Conservation (phyloP, 1,140 invertebrate species). For the Drosophila lacertosa region DNA sequence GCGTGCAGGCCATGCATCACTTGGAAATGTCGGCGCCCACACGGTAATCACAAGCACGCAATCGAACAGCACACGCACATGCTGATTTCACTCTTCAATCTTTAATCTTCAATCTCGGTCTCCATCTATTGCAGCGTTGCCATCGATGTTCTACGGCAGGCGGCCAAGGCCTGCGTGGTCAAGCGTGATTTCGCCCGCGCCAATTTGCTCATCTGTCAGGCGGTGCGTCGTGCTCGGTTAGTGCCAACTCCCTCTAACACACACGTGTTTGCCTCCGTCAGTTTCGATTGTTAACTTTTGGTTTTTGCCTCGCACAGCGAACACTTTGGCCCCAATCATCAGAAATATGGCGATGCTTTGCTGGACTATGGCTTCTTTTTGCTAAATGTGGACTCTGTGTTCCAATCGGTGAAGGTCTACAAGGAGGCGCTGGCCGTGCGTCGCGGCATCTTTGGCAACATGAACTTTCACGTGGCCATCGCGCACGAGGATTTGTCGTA, state of each 20-base stretch:
- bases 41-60: slow-evolving; percentile 75
- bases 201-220: slow-evolving; percentile 92
- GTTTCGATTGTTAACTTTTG: background rate
- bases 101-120: slow-evolving; percentile 10
- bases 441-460: slow-evolving; percentile 91
- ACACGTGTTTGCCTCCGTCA: background rate
- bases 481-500: slow-evolving; percentile 96
- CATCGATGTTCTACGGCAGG: slow-evolving; percentile 92
- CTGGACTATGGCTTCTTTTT: slow-evolving; percentile 96
- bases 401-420: slow-evolving; percentile 92
- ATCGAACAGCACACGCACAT: background rate
- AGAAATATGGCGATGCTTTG: slow-evolving; percentile 92
- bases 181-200: slow-evolving; percentile 93
- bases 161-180: slow-evolving; percentile 93
- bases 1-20: slow-evolving; percentile 88
- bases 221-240: slow-evolving; percentile 89
- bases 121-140: slow-evolving; percentile 87
- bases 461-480: slow-evolving; percentile 93
- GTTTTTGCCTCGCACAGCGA: slow-evolving; percentile 39
- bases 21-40: slow-evolving; percentile 86
- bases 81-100: slow-evolving; percentile 8
- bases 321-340: slow-evolving; percentile 89
- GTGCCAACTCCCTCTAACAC: slow-evolving; percentile 1
- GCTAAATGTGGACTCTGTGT: slow-evolving; percentile 93
- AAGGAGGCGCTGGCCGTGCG: slow-evolving; percentile 91